Conservation (phyloP, 2,797 vertebrate species). For the Champsocephalus gunnari region DNA sequence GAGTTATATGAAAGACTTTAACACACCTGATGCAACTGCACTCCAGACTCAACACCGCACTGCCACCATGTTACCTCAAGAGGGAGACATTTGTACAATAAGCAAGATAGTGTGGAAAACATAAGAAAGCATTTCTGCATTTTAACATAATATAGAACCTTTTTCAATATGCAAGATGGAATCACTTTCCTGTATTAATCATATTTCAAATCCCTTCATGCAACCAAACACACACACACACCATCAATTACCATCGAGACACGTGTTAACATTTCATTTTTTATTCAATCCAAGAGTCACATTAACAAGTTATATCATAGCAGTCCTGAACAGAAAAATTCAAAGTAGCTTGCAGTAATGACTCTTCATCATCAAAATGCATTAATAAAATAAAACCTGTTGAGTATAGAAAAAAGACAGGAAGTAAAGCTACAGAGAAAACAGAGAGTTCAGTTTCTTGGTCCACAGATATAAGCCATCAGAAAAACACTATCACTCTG, state of each 20-base stretch:
- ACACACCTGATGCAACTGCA: not conserved
- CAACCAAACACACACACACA: not conserved
- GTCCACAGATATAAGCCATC: conserved; percentile 78
- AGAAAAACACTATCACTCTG: conserved; percentile 79
- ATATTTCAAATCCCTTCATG: not conserved
- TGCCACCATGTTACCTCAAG: conserved; percentile 36
- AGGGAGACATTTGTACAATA: conserved; percentile 54
- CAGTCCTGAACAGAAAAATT: conserved; percentile 83
- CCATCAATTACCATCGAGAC: no score
- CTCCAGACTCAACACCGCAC: not conserved
- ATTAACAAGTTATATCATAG: conserved; percentile 87
- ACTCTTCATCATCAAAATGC: conserved; percentile 83
- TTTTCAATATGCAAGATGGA: not conserved
- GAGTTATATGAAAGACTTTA: not conserved
- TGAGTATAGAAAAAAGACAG: conserved; percentile 67
- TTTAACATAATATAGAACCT: not conserved
- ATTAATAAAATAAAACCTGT: conserved; percentile 81
- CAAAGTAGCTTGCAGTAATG: conserved; percentile 83
- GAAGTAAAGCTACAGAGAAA: conserved; percentile 68
- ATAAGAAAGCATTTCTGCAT: no score
- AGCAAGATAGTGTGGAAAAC: not conserved
- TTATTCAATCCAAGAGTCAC: conserved; percentile 85
- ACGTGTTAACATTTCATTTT: conserved; percentile 58
- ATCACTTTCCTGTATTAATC: not conserved
- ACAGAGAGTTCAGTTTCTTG: conserved; percentile 56